Evolutionary conservation across 2,797 vertebrate species (phyloP).

Genomic region (Cirrhinus mrigala): DNA sequence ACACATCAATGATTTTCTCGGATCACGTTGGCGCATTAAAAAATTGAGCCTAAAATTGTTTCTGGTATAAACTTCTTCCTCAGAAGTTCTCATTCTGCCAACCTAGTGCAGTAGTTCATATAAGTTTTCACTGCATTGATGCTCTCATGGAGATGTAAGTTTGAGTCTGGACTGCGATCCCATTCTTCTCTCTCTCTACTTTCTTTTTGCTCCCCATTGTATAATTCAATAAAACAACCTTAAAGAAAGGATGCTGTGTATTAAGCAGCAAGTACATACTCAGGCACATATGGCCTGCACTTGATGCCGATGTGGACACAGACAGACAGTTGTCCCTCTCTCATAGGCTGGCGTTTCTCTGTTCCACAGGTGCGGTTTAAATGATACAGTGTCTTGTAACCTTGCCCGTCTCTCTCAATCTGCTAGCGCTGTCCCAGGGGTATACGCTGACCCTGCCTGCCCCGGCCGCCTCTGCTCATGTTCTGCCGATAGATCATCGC

Average conservation of each 20-base stretch:
- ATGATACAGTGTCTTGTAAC: conserved; percentile 29
- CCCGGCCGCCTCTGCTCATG: conserved; percentile 74
- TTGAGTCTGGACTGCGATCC: not conserved
- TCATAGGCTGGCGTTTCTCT: not conserved
- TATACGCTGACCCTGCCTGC: conserved; percentile 63
- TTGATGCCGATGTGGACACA: not conserved
- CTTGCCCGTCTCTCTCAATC: conserved; percentile 30
- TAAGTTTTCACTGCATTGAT: not conserved
- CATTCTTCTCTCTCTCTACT: not conserved
- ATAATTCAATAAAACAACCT: not conserved
- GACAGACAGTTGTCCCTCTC: not conserved
- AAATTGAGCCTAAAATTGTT: not conserved
- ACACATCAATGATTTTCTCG: no score
- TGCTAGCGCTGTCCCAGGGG: conserved; percentile 26
- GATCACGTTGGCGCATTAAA: no score
- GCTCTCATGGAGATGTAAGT: not conserved
- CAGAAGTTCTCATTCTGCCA: not conserved
- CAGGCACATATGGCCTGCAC: not conserved
- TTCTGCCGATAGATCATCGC: conserved; percentile 80
- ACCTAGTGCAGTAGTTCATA: not conserved
- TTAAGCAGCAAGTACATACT: not conserved
- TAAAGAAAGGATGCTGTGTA: not conserved
- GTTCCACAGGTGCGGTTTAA: conserved; percentile 35
- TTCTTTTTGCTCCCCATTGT: not conserved
- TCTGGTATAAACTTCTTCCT: not conserved